Base-by-base conservation (phyloP, 2,113 vertebrate species). In the Saimiri boliviensis region DNA sequence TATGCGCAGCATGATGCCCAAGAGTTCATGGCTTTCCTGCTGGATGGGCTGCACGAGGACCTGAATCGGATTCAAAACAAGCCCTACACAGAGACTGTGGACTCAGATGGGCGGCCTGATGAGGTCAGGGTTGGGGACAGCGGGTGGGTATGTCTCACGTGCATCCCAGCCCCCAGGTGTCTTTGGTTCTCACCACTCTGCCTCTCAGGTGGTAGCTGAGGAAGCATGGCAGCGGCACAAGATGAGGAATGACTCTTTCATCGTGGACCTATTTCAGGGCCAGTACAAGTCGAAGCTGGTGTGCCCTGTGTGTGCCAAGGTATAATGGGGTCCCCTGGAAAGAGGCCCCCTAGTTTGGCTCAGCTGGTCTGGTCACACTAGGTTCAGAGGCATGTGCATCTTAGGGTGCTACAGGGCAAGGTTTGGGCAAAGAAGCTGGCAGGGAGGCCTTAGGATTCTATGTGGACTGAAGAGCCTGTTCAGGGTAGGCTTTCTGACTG, bases 221-320 rank as follows among this genome's bases (percentile, higher is more conserved):
- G 99, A 99, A 97, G 99, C 99, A 8, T 99, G 99, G 99, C 99
- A 99, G 96, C 99, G 99, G 60, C 99, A 99, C 98, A 99, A 99
- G 98, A 99, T 99, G 99, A 99, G 99, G 95, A 99, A 99, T 0
- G 99, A 99, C 95, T 99, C 99, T 0, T 99, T 99, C 94, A 99
- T 99, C 13, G 99, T 99, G 95, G 99, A 99, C 98, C 99, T 99
- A 16, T 99, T 99, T 98, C 99, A 99, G 98, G 99, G 99, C 98
- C 99, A 99, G 97, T 99, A 99, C 98, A 99, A 99, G 97, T 99
- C 99, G 52, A 99, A 99, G 98, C 98, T 99, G 13, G 99, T 99
- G 96, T 99, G 99, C 95, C 99, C 99, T 0, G 99, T 99, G 42
- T 99, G 99, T 98, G 99, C 99, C 27, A 99, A 99, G 99, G 99